phyloP scores from a whole-genome alignment of 1,140 invertebrate species.

The Nebria ingens region DNA sequence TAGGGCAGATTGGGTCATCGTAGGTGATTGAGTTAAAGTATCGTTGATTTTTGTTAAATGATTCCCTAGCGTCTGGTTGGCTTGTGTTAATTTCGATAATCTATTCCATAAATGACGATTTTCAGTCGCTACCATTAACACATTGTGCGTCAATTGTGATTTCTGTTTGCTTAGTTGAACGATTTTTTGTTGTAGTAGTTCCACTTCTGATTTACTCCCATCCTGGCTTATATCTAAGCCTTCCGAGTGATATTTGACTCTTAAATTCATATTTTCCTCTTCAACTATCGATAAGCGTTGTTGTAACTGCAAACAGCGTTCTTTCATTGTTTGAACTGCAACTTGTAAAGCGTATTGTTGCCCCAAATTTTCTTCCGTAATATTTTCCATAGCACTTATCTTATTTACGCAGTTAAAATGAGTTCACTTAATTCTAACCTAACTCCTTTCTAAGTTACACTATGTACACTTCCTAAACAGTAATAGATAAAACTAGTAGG shows the following conservation, averaged over 20 bases:
- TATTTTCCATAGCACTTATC: too few species aligned
- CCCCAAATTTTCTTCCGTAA: constrained; percentile 30
- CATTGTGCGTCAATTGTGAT: constrained; percentile 58
- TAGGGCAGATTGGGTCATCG: constrained; percentile 28
- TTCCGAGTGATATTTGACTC: constrained; percentile 32
- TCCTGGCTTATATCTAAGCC: constrained; percentile 21
- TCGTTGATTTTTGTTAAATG: constrained; percentile 42
- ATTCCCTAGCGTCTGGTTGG: constrained; percentile 36
- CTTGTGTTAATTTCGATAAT: constrained; percentile 50
- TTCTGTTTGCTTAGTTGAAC: constrained; percentile 60
- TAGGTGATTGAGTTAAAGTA: constrained; percentile 33
- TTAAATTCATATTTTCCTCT: constrained; percentile 59
- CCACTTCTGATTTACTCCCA: constrained; percentile 35
- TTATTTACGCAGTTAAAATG: too few species aligned
- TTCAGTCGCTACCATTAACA: constrained; percentile 67
- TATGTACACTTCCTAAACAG: too few species aligned
- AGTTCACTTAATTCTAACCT: too few species aligned
- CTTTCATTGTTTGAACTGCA: constrained; percentile 67
- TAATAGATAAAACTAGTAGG: too few species aligned
- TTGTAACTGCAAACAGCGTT: constrained; percentile 63
- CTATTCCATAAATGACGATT: constrained; percentile 67
- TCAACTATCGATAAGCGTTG: constrained; percentile 53
- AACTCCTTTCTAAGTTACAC: too few species aligned
- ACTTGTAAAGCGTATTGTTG: constrained; percentile 54
- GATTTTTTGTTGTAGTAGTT: constrained; percentile 44